These are phyloP conservation scores for Delia radicum DNA, from an alignment of 1,140 invertebrate species.

Conservation along the genomic window DNA sequence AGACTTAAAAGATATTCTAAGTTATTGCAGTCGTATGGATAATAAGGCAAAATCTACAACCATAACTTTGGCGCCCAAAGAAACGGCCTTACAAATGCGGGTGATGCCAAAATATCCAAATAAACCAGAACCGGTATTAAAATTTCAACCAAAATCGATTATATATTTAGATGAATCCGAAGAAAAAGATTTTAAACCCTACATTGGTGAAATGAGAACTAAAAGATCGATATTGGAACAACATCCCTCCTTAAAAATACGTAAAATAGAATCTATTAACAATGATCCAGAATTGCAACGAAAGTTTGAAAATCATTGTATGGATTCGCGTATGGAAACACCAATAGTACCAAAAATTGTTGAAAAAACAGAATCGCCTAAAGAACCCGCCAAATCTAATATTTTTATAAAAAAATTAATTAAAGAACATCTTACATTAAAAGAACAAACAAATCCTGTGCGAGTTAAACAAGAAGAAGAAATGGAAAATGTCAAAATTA, in stretches of 20 bases:
- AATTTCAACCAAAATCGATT: not conserved
- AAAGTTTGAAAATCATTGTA: not conserved
- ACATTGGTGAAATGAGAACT: not conserved
- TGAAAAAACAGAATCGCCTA: not conserved
- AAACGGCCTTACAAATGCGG: conserved; percentile 7
- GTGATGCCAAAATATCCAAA: not conserved
- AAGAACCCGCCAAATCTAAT: not conserved
- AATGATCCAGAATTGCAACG: not conserved
- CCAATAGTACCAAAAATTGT: not conserved
- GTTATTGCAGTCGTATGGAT: conserved; percentile 32
- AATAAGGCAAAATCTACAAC: conserved; percentile 35
- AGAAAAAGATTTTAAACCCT: conserved; percentile 24
- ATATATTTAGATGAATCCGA: conserved; percentile 19
- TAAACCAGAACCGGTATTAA: not conserved
- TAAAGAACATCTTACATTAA: not conserved
- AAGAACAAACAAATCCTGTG: not conserved
- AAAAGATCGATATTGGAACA: not conserved
- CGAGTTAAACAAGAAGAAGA: not conserved
- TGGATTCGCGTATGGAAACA: not conserved
- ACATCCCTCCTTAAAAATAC: conserved; percentile 35
- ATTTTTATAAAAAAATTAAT: not conserved
- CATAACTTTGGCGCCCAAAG: conserved; percentile 34
- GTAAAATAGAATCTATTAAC: conserved; percentile 37
- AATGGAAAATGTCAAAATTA: not conserved
- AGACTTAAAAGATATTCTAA: conserved; percentile 49